Base-by-base conservation (phyloP, 2,888 invertebrate genomes). In the Zygogramma bicolorata region DNA sequence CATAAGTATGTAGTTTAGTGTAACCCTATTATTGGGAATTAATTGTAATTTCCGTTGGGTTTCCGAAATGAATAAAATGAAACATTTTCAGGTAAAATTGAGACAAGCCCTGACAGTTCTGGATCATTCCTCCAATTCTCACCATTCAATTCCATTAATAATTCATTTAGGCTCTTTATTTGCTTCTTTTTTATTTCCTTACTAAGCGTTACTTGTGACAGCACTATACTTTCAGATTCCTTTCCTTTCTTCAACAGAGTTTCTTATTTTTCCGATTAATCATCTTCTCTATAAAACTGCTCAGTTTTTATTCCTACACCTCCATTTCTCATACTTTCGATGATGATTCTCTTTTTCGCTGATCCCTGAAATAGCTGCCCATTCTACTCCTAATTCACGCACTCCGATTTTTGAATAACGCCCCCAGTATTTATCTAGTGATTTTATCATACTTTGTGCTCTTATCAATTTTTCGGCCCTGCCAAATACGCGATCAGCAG, bases 401-500 rank as follows among this genome's bases (percentile, higher is more conserved):
- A 59, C 59, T 29, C 59, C 59, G 25, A 29, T 59, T 59, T 59
- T n/a, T 1, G 59, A 59, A 59, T 27, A 29, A 59, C 25, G 25
- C 10, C 29, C 59, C 59, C 29, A 59, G 59, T 29, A 59, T 59
- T 59, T 59, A 20, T 40, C 62, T 40, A 42, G 63, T 4, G 42
- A 42, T 42, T 62, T 62, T 46, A 63, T 63, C 25, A 25, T 42
- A 63, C 25, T 25, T 42, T 63, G 46, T 40, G 46, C 46, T 22
- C 65, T 46, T 27, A 49, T 49, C 49, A 42, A 49, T 18, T 46
- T 46, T 49, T 65, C 49, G 15, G 20, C 49, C 13, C 18, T 46
- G 29, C 66, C 66, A 38, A 66, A 66, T 34, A 57, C 66, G 10
- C 62, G 34, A 38, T 62, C 62, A 20, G 62, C 40, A 10, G 62